phyloP scores from a whole-genome alignment of 2,113 vertebrate species.

The Riparia riparia region DNA sequence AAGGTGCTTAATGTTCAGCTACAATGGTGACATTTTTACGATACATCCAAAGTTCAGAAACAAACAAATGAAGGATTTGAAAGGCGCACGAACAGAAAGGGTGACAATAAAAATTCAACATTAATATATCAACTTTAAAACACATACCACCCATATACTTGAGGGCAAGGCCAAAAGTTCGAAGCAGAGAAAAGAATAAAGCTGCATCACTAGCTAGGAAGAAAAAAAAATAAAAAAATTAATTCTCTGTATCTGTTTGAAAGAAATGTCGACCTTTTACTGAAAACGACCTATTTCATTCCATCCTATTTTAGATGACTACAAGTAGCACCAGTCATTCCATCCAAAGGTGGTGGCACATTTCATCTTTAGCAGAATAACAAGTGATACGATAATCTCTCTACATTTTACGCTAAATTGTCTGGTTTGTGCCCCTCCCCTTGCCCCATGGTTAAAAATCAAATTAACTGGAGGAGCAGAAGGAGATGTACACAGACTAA shows the following conservation, averaged over 20 bases:
- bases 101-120: constrained; percentile 87
- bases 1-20: constrained; percentile 92
- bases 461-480: background rate
- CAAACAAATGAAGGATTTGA: constrained; percentile 86
- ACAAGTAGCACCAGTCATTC: background rate
- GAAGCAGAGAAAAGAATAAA: constrained; percentile 43
- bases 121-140: constrained; percentile 85
- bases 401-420: background rate
- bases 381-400: background rate
- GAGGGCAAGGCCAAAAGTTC: constrained; percentile 79
- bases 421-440: background rate
- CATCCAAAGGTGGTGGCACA: background rate
- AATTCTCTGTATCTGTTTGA: background rate
- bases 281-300: background rate
- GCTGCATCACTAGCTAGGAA: background rate
- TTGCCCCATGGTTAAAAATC: background rate
- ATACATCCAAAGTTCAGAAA: constrained; percentile 83
- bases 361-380: background rate
- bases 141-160: constrained; percentile 83
- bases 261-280: constrained; percentile 12
- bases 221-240: background rate
- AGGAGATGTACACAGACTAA: background rate
- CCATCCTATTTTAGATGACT: background rate
- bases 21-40: constrained; percentile 98
- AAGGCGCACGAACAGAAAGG: constrained; percentile 81